Evolutionary conservation across 2,797 vertebrate genomes (phyloP).

Genomic region (Bovichtus diacanthus): DNA sequence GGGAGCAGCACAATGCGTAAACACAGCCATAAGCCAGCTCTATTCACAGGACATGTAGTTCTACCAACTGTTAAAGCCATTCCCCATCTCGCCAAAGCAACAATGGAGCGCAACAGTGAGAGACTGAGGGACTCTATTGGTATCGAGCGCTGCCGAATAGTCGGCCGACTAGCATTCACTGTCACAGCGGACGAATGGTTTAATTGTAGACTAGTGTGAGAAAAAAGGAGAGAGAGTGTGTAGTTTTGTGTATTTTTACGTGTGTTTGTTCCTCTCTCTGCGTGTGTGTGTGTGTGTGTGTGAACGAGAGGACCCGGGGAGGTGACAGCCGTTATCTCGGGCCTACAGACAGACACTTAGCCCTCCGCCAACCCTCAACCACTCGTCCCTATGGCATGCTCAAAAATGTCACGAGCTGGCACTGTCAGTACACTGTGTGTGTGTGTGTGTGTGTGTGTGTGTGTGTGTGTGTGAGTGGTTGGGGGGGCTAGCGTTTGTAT

Average conservation of each 20-base stretch:
- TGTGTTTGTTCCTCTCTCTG: background rate
- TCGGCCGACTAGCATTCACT: constrained; percentile 64
- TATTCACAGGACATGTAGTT: constrained; percentile 64
- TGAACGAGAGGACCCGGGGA: constrained; percentile 63
- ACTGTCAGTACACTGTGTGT: constrained; percentile 32
- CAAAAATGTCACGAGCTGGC: constrained; percentile 81
- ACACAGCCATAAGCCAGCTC: constrained; percentile 57
- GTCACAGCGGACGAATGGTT: constrained; percentile 75
- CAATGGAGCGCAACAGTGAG: constrained; percentile 64
- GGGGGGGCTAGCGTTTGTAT: constrained; percentile 27
- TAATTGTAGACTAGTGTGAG: constrained; percentile 72
- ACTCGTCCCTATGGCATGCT: constrained; percentile 78
- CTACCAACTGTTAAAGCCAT: constrained; percentile 68
- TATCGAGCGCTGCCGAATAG: constrained; percentile 73
- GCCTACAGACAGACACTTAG: constrained; percentile 83
- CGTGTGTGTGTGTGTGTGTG: constrained; percentile 1
- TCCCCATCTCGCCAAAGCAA: constrained; percentile 61
- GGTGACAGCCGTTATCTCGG: constrained; percentile 82
- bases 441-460: constrained; percentile 32
- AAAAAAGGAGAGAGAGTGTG: constrained; percentile 32
- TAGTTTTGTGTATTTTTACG: constrained; percentile 34
- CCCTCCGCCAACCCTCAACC: constrained; percentile 76
- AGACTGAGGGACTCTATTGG: constrained; percentile 73
- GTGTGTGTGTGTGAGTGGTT: background rate
- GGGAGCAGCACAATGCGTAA: constrained; percentile 57